A percentile compares a stretch with the other conserved stretches of the same genome.
phyloP scores from a whole-genome alignment of 2,797 vertebrate species.

The Enteromius viviparus region DNA sequence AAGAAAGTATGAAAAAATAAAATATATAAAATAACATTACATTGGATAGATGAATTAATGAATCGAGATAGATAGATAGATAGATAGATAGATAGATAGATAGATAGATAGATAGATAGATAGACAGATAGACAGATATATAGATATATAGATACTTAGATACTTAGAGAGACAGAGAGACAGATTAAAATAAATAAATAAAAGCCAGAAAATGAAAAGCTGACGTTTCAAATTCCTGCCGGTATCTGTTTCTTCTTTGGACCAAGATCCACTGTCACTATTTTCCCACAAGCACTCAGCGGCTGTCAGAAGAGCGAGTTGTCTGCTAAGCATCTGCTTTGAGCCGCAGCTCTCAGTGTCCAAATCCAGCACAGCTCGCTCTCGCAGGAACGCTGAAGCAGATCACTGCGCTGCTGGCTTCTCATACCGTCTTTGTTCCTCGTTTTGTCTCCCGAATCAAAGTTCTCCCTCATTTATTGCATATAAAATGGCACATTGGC shows the following conservation, averaged over 20 bases:
- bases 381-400: background rate
- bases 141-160: no score
- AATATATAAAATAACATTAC: no score
- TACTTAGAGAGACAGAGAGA: no score
- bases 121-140: no score
- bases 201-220: slow-evolving; percentile 61
- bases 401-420: slow-evolving; percentile 18
- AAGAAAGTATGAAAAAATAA: no score
- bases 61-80: background rate
- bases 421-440: slow-evolving; percentile 30
- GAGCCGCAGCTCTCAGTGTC: background rate
- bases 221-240: slow-evolving; percentile 69
- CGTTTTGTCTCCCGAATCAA: slow-evolving; percentile 55
- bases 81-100: background rate
- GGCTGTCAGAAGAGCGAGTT: slow-evolving; percentile 32
- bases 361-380: slow-evolving; percentile 19
- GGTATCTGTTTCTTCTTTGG: slow-evolving; percentile 12
- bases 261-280: slow-evolving; percentile 25
- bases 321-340: slow-evolving; percentile 40
- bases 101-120: background rate
- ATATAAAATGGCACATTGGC: slow-evolving; percentile 71
- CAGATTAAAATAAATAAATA: no score
- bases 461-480: slow-evolving; percentile 25
- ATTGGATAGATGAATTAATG: no score
- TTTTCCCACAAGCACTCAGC: slow-evolving; percentile 29